phyloP scores from a whole-genome alignment of 2,797 vertebrate genomes.

The Melanotaenia boesemani region DNA sequence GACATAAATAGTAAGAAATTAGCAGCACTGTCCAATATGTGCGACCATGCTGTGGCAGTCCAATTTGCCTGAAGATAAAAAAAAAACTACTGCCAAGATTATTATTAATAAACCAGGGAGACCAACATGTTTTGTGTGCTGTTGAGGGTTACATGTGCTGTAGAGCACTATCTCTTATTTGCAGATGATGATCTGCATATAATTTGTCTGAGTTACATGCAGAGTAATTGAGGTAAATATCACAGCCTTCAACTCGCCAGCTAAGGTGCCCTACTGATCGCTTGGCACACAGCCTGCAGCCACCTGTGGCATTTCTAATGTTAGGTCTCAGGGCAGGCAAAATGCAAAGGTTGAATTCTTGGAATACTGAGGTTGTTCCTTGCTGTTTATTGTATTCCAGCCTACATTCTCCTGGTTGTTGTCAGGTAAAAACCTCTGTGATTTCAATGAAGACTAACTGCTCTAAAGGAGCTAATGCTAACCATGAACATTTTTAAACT shows the following conservation, averaged over 20 bases:
- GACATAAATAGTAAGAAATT: conserved; percentile 91
- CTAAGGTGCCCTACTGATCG: conserved; percentile 69
- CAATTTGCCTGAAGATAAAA: conserved; percentile 90
- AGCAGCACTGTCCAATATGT: conserved; percentile 87
- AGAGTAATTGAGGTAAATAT: conserved; percentile 79
- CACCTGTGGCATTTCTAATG: conserved; percentile 79
- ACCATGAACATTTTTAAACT: background rate
- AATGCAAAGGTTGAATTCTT: conserved; percentile 16
- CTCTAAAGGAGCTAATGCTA: background rate
- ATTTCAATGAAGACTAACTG: background rate
- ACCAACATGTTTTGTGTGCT: conserved; percentile 82
- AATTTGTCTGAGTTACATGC: conserved; percentile 81
- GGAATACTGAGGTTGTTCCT: background rate
- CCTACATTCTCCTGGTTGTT: background rate
- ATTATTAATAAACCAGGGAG: conserved; percentile 89
- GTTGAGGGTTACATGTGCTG: conserved; percentile 41
- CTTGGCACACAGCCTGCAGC: conserved; percentile 64
- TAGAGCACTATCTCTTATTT: conserved; percentile 91
- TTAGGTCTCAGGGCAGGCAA: conserved; percentile 30
- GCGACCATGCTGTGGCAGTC: conserved; percentile 90
- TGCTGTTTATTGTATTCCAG: conserved; percentile 2
- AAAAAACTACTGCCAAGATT: conserved; percentile 91
- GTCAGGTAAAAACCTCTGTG: background rate
- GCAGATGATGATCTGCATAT: conserved; percentile 95
- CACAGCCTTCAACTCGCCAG: conserved; percentile 62